Percentiles rank a stretch among this genome's conserved stretches.
Evolutionary conservation across 2,888 invertebrate species (phyloP).

Genomic region (Eupithecia centaureata): DNA sequence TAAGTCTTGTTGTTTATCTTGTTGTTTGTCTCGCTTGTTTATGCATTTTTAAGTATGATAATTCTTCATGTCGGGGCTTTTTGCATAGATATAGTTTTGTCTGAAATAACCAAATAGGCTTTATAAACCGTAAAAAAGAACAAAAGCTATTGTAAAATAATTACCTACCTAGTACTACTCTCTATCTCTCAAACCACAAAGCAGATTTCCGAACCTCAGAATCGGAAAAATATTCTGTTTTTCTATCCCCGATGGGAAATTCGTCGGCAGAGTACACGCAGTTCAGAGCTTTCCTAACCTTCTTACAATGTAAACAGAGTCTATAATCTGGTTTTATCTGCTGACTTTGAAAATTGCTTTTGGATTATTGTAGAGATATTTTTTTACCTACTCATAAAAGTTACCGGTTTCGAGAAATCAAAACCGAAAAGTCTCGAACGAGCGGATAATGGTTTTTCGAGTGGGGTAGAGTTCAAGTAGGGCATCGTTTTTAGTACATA

Average conservation of each 20-base stretch:
- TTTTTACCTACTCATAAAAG: background rate
- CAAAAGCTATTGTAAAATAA: background rate
- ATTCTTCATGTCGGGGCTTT: too few species aligned
- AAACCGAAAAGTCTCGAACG: too few species aligned
- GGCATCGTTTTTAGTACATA: too few species aligned
- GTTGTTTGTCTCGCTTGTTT: too few species aligned
- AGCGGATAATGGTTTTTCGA: too few species aligned
- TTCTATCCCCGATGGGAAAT: conserved; percentile 29
- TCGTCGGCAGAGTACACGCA: conserved; percentile 20
- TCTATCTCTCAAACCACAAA: background rate
- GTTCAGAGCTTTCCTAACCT: background rate
- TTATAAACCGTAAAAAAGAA: too few species aligned
- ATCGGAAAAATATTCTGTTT: conserved; percentile 30
- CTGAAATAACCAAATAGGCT: too few species aligned
- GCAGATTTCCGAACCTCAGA: conserved; percentile 24
- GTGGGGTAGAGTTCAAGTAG: too few species aligned
- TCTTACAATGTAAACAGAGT: conserved; percentile 7
- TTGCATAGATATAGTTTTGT: too few species aligned
- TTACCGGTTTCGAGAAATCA: too few species aligned
- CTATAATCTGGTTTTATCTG: background rate
- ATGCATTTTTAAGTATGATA: too few species aligned
- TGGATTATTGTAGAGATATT: background rate
- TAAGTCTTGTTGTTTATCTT: too few species aligned
- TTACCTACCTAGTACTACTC: background rate
- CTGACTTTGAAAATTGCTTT: conserved; percentile 5